phyloP scores from a whole-genome alignment of 2,113 vertebrate genomes.

The Saguinus midas region DNA sequence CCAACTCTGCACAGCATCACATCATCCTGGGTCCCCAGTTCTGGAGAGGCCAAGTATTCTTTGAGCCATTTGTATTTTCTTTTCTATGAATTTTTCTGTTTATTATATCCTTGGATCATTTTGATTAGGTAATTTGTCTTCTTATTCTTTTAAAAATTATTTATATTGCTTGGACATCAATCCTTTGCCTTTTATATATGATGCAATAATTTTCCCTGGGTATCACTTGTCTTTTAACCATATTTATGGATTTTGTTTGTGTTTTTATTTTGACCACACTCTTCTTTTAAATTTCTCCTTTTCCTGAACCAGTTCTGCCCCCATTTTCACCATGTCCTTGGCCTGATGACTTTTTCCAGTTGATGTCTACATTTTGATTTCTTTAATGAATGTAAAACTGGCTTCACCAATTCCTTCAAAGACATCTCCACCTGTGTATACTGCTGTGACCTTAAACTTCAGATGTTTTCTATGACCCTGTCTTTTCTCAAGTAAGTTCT shows the following conservation, averaged over 20 bases:
- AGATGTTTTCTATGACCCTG: accelerated
- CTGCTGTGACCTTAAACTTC: background rate
- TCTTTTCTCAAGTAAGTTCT: background rate
- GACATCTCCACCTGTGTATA: accelerated
- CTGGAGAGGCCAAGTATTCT: background rate
- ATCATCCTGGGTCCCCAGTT: too few relatives aligned
- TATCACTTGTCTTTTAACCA: background rate
- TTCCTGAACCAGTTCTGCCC: background rate
- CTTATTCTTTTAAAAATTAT: background rate
- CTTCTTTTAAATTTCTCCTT: background rate
- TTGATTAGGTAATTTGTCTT: background rate
- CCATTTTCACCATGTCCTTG: background rate
- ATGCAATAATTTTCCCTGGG: background rate
- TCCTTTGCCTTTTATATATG: background rate
- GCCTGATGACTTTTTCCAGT: background rate
- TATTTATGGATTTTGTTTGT: background rate
- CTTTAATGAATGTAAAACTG: background rate
- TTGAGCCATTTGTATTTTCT: background rate
- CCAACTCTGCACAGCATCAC: accelerated
- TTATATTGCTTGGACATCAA: background rate
- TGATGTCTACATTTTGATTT: background rate
- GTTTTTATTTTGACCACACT: background rate
- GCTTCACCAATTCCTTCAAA: background rate
- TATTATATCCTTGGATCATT: background rate
- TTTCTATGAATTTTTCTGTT: background rate